Conservation (phyloP, 2,888 invertebrate species). For the Parnassius smintheus region DNA sequence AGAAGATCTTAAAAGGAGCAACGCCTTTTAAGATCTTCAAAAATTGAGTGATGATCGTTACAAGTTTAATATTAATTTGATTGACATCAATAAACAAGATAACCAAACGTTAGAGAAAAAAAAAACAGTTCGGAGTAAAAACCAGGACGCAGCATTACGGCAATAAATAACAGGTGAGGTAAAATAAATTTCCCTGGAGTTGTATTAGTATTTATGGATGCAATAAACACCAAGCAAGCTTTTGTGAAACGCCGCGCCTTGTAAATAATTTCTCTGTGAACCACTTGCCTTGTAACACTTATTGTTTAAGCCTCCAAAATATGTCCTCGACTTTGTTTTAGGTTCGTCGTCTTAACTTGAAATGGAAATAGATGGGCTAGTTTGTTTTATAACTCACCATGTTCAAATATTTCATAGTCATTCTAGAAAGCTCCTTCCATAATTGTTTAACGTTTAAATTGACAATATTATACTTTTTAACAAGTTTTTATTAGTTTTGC, state of each 20-base stretch:
- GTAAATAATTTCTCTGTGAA: constrained; percentile 76
- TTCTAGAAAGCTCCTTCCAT: too few relatives aligned
- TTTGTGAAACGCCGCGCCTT: constrained; percentile 73
- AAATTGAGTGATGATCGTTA: not conserved
- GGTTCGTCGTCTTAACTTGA: constrained; percentile 13
- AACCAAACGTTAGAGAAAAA: constrained; percentile 21
- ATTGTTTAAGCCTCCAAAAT: constrained; percentile 43
- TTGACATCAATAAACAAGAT: constrained; percentile 20
- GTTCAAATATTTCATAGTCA: too few relatives aligned
- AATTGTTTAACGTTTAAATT: too few relatives aligned
- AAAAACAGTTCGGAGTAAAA: constrained; percentile 43
- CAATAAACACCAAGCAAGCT: constrained; percentile 69
- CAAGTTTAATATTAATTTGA: not conserved
- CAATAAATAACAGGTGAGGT: constrained; percentile 75
- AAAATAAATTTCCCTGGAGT: constrained; percentile 74
- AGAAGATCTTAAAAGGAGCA: too few relatives aligned
- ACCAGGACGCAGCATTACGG: constrained; percentile 55
- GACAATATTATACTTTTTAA: too few relatives aligned
- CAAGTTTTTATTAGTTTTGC: too few relatives aligned
- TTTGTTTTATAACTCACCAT: not conserved
- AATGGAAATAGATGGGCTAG: constrained; percentile 2
- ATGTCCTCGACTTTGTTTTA: constrained; percentile 12
- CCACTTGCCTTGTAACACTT: constrained; percentile 69
- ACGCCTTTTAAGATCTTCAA: not conserved
- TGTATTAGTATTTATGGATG: constrained; percentile 77